phyloP scores from a whole-genome alignment of 1,140 invertebrate genomes.

The Drosophila varians region DNA sequence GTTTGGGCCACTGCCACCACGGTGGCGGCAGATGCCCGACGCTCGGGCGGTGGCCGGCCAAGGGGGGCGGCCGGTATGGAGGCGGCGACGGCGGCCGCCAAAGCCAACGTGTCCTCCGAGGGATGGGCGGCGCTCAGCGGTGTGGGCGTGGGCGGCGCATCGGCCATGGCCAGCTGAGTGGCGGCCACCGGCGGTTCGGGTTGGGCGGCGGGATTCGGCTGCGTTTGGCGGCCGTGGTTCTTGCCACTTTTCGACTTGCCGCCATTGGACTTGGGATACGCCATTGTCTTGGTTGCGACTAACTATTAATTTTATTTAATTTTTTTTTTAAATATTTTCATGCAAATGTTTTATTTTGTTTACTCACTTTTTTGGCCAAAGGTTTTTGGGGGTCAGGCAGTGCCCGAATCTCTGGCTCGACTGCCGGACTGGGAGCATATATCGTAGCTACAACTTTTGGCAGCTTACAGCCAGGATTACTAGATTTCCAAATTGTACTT shows the following conservation, averaged over 20 bases:
- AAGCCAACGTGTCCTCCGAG: slow-evolving; percentile 20
- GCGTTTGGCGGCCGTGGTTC: background rate
- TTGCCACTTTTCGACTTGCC: background rate
- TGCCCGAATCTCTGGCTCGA: slow-evolving; percentile 9
- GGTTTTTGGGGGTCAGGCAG: background rate
- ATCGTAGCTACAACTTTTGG: background rate
- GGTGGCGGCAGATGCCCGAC: background rate
- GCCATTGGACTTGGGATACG: slow-evolving; percentile 3
- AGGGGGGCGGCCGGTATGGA: slow-evolving; percentile 14
- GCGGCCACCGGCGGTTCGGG: background rate
- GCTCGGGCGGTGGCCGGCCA: background rate
- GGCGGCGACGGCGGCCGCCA: slow-evolving; percentile 22
- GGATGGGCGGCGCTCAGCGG: background rate
- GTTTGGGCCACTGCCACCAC: background rate
- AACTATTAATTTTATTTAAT: too few species aligned
- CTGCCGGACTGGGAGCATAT: background rate
- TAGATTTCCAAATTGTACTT: too few species aligned
- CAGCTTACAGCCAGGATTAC: background rate
- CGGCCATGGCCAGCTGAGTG: background rate
- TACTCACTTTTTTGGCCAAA: background rate
- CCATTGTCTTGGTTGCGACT: background rate
- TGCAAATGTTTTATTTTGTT: background rate
- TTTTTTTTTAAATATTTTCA: too few species aligned
- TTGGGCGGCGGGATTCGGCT: background rate
- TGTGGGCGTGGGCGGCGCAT: background rate